Conservation (phyloP, 2,113 vertebrate species). For the Columba livia region DNA sequence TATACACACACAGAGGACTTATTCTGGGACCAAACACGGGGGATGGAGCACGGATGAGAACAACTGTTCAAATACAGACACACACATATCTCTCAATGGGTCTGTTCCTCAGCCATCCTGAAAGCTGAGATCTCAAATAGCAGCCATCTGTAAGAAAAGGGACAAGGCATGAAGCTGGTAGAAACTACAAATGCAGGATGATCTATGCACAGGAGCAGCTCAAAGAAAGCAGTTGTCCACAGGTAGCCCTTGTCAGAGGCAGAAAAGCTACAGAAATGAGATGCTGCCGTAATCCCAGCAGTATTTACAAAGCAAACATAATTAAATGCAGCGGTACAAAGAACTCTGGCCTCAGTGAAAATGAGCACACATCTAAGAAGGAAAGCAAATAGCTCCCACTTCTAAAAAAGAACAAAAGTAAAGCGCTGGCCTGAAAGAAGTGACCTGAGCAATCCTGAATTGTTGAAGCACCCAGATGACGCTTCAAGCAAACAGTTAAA, state of each 20-base stretch:
- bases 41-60: not conserved
- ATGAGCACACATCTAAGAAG: slow-evolving; percentile 53
- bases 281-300: slow-evolving; percentile 24
- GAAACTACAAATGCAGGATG: not conserved
- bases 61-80: not conserved
- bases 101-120: not conserved
- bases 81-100: not conserved
- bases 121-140: not conserved
- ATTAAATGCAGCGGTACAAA: slow-evolving; percentile 44
- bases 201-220: not conserved
- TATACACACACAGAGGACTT: not conserved
- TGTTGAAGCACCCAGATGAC: not conserved
- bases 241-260: not conserved
- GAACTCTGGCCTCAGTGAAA: not conserved
- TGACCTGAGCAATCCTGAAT: slow-evolving; percentile 8
- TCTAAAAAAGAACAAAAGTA: slow-evolving; percentile 38
- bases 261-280: slow-evolving; percentile 19
- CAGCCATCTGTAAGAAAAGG: not conserved
- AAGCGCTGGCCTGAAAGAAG: slow-evolving; percentile 13
- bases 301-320: slow-evolving; percentile 53
- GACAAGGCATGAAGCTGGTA: not conserved
- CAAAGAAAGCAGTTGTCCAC: not conserved
- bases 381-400: slow-evolving; percentile 54
- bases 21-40: not conserved
- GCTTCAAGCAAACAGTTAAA: slow-evolving; percentile 3